Conservation (phyloP, 1,140 invertebrate species). For the Saccostrea cuccullata region DNA sequence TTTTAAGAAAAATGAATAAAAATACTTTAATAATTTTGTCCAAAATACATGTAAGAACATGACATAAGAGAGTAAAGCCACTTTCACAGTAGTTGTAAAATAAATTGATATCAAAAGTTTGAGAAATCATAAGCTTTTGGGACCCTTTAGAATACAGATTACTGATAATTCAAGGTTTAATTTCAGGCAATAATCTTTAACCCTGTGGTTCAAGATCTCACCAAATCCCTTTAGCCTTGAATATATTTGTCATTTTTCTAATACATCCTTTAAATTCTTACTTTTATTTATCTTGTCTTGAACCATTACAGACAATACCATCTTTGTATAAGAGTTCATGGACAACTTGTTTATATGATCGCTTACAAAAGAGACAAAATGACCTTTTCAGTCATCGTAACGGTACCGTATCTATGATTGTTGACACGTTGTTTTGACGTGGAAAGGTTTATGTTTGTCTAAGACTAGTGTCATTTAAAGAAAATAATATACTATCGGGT, state of each 20-base stretch:
- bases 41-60: too few species aligned
- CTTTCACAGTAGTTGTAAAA: too few species aligned
- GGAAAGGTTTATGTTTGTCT: not conserved
- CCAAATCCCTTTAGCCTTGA: not conserved
- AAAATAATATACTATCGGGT: not conserved
- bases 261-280: not conserved
- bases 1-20: too few species aligned
- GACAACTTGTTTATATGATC: conserved; percentile 5
- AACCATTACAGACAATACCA: not conserved
- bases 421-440: conserved; percentile 19
- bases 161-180: too few species aligned
- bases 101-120: too few species aligned
- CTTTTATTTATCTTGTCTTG: not conserved
- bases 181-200: too few species aligned
- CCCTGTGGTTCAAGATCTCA: too few species aligned
- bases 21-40: too few species aligned
- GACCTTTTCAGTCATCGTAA: not conserved
- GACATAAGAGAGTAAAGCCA: too few species aligned
- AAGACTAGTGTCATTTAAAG: not conserved
- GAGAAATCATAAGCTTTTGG: too few species aligned
- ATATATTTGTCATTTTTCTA: not conserved
- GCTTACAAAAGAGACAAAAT: not conserved
- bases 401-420: not conserved
- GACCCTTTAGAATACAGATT: too few species aligned
- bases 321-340: conserved; percentile 6